These are phyloP conservation scores for Sycophila texana DNA, from an alignment of 2,888 invertebrate species.

Conservation along the genomic window DNA sequence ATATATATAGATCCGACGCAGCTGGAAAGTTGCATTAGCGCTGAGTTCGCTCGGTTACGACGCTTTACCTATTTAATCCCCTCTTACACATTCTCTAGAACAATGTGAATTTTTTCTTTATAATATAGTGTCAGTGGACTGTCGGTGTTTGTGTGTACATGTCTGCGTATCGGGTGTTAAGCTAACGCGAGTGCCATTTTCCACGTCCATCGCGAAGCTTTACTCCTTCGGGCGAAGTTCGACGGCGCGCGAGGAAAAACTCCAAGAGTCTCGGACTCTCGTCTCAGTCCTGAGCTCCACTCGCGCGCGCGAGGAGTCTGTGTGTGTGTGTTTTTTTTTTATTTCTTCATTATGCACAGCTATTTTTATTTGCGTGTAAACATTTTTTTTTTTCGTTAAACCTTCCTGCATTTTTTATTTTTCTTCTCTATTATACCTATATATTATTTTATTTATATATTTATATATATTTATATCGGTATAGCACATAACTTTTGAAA, in stretches of 20 bases:
- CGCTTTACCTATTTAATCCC: conserved; percentile 27
- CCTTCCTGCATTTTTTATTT: conserved; percentile 6
- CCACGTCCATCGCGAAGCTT: neutral
- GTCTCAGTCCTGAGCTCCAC: conserved; percentile 21
- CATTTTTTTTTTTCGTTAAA: too few relatives aligned
- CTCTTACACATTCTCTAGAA: conserved; percentile 21
- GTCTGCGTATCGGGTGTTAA: conserved; percentile 2
- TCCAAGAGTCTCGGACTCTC: conserved; percentile 14
- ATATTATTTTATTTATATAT: conserved; percentile 43
- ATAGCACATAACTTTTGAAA: conserved; percentile 52
- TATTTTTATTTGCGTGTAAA: too few relatives aligned
- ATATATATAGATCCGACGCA: conserved; percentile 26
- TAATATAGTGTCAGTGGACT: conserved; percentile 12
- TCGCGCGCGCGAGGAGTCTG: conserved; percentile 13
- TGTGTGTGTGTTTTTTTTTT: too few relatives aligned
- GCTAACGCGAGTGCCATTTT: conserved; percentile 3
- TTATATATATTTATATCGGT: conserved; percentile 50
- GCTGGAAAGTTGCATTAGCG: conserved; percentile 14
- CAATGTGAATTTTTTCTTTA: conserved; percentile 2
- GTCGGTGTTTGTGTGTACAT: neutral
- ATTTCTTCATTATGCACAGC: neutral
- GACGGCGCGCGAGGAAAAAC: conserved; percentile 26
- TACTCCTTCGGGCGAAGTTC: conserved; percentile 20
- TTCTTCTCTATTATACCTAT: conserved; percentile 23
- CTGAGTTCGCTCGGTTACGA: neutral